phyloP scores from a whole-genome alignment of 37 sponge, comb jelly and placozoan species.

The Spongia lamella region DNA sequence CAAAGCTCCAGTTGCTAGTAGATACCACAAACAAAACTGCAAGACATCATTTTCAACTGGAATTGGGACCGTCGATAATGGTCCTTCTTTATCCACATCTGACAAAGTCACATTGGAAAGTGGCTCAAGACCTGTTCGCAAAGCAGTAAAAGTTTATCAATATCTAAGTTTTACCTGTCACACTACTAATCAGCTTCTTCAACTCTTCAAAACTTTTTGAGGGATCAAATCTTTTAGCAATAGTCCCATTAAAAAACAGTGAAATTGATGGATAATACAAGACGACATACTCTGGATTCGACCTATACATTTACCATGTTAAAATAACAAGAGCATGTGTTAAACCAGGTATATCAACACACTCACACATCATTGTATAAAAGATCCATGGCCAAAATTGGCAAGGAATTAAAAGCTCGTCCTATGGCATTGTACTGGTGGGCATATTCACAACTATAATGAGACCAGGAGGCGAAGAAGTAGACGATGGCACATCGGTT shows the following conservation, averaged over 20 bases:
- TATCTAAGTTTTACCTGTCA: conserved; percentile 55
- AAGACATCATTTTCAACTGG: background rate
- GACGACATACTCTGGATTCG: conserved; percentile 59
- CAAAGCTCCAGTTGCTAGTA: background rate
- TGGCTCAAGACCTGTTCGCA: background rate
- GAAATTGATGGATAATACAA: conserved; percentile 64
- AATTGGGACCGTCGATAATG: conserved; percentile 21
- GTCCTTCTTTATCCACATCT: conserved; percentile 31
- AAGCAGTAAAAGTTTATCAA: background rate
- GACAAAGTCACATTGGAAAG: background rate
- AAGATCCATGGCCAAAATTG: conserved; percentile 69
- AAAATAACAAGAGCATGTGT: background rate
- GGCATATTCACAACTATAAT: conserved; percentile 55
- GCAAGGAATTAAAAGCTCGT: conserved; percentile 31
- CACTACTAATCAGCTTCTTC: conserved; percentile 11
- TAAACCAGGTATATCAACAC: background rate
- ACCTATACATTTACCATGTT: background rate
- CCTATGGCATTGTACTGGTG: conserved; percentile 66
- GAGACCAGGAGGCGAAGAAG: conserved; percentile 72
- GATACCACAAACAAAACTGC: background rate
- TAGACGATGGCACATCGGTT: conserved; percentile 71
- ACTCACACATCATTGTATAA: conserved; percentile 55
- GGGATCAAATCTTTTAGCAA: conserved; percentile 41
- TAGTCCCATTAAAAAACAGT: conserved; percentile 57
- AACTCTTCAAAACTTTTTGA: conserved; percentile 30